Evolutionary conservation across 2,888 invertebrate genomes (phyloP), one percentile per base, ranked within the genome.

Genomic region (Parnassius glacialis): DNA sequence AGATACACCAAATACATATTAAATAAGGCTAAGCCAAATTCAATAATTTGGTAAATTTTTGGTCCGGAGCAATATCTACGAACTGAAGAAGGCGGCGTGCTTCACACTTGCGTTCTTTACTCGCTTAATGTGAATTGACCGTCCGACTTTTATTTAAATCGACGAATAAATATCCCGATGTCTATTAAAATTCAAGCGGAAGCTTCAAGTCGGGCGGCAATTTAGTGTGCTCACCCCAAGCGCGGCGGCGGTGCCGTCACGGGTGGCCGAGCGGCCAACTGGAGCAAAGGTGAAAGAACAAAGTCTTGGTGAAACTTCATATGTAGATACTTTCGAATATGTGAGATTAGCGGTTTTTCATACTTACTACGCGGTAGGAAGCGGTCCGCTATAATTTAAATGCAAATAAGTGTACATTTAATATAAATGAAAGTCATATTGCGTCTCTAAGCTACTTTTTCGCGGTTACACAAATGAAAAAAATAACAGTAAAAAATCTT

Each of bases 221-320:
- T 61, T 61, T 57, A 57, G 62, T 16, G 34, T 48, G 48, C 48
- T 60, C 53, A 43, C 53, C 53, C 62, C 53, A 44, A 53, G 47
- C 61, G 61, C 52, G 47, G 52, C 61, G 61, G 55, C 61, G 57
- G 51, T 85, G 74, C 66, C 70, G 87, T 83, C 80, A 79, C 82
- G 89, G 85, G 80, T 84, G 84, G 88, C 73, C 80, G 86, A 68
- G 59, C 75, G 64, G 71, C 72, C 83, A 90, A 80, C 75, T 89
- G 75, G 90, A 84, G 83, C 90, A 90, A 86, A 90, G 90, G 89
- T 90, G 90, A 90, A 90, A 90, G 90, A 90, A 72, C 72, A 71
- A 3, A 7, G 57, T 52, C 57, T 57, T 54, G 48, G 48, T 48
- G 48, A 48, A 54, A 43, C 60, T 13, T 55, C 34, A 51, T 61